phyloP scores from a whole-genome alignment of 2,113 vertebrate genomes.

The Ovis aries region ARS-UI_Ramb_v3.0 NC_056057.1:75882001-75882500 shows the following conservation, averaged over 20 bases:
- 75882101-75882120: neutral
- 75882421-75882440: neutral
- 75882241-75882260: neutral
- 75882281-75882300: neutral
- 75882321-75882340: neutral
- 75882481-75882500: neutral
- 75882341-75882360: neutral
- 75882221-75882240: neutral
- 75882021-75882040: neutral
- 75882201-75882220: neutral
- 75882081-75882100: neutral
- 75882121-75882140: neutral
- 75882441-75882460: neutral
- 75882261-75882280: neutral
- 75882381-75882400: neutral
- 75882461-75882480: neutral
- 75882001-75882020: neutral
- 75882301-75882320: neutral
- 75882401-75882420: neutral
- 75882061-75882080: neutral
- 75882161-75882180: neutral
- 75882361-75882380: neutral
- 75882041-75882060: neutral
- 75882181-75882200: conserved; percentile 18
- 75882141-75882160: neutral